Evolutionary conservation across 1,140 invertebrate genomes (phyloP).

Genomic region (Diabrotica undecimpunctata): DNA sequence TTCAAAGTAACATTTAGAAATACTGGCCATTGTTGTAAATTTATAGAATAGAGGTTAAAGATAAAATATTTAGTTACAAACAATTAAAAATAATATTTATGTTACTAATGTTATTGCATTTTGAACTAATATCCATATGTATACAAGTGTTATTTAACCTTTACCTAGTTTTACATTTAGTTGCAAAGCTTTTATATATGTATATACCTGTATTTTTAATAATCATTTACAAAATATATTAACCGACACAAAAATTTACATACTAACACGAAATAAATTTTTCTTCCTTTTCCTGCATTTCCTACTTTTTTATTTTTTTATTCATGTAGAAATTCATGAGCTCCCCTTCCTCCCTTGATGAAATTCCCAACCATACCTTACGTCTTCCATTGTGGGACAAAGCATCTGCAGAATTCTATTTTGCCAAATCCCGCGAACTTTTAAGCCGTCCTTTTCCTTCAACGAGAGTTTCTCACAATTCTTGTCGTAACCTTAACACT

Average conservation of each 20-base stretch:
- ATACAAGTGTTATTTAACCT: too few species aligned
- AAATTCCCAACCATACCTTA: slow-evolving; percentile 44
- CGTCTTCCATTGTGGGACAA: slow-evolving; percentile 68
- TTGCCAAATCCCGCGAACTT: slow-evolving; percentile 66
- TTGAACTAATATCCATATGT: too few species aligned
- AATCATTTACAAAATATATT: too few species aligned
- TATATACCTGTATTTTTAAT: too few species aligned
- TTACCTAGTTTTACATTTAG: too few species aligned
- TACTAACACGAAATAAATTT: slow-evolving; percentile 37
- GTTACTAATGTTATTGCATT: too few species aligned
- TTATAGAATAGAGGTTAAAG: too few species aligned
- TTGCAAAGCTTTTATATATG: too few species aligned
- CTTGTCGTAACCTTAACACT: slow-evolving; percentile 32
- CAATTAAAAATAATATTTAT: too few species aligned
- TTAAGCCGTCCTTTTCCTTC: slow-evolving; percentile 56
- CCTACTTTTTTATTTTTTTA: slow-evolving; percentile 26
- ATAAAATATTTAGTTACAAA: too few species aligned
- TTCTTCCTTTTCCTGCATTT: slow-evolving; percentile 25
- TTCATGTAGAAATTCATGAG: slow-evolving; percentile 36
- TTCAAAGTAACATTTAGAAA: too few species aligned
- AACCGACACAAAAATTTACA: slow-evolving; percentile 22
- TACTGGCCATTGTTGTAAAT: too few species aligned
- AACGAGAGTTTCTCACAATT: slow-evolving; percentile 34
- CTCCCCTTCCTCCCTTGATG: slow-evolving; percentile 43
- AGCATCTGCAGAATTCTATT: slow-evolving; percentile 69